Conservation (phyloP, 2,113 vertebrate genomes). For the Amia ocellicauda region DNA sequence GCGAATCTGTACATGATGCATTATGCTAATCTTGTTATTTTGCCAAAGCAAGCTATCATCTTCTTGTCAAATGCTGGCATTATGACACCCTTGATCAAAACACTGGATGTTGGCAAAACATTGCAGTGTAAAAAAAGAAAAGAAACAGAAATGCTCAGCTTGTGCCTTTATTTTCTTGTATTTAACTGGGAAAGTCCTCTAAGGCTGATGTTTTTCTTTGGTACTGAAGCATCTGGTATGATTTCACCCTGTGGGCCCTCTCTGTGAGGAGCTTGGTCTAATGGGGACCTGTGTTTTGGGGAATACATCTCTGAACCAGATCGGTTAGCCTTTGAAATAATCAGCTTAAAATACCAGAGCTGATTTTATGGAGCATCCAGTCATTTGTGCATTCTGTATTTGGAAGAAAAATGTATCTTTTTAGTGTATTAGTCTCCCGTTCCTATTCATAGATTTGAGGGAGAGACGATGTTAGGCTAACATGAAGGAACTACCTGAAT, state of each 20-base stretch:
- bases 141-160: not conserved
- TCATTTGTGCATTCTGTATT: no score
- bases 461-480: no score
- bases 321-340: constrained; percentile 9
- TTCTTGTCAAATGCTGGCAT: constrained; percentile 3
- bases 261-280: not conserved
- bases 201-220: not conserved
- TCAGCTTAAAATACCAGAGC: not conserved
- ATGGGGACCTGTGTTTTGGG: not conserved
- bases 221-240: not conserved
- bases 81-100: constrained; percentile 13
- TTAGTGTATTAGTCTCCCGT: no score
- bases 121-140: not conserved
- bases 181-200: not conserved
- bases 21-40: constrained; percentile 7
- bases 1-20: constrained; percentile 6
- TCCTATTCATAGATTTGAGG: no score
- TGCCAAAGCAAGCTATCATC: not conserved
- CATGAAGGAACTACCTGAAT: no score
- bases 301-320: constrained; percentile 4
- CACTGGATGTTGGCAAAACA: not conserved
- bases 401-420: no score
- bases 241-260: not conserved
- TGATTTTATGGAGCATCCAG: no score
- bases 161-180: not conserved